Evolutionary conservation across 2,113 vertebrate genomes (phyloP), one percentile per base, ranked within the genome.

Genomic region (Petaurus breviceps): DNA sequence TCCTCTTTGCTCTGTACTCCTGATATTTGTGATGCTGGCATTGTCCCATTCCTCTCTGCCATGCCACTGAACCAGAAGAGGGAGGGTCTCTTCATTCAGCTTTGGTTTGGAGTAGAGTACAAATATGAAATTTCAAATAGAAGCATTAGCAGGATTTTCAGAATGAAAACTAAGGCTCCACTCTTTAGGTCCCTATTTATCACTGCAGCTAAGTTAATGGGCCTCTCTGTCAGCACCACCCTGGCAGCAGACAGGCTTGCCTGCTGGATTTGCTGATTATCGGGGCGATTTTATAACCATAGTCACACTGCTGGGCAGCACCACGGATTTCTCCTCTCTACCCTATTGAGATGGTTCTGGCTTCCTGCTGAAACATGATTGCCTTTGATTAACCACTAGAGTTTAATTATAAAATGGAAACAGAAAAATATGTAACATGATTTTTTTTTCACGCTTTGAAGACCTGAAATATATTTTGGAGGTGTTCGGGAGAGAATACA

Each of bases 351-450:
- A 0, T 2, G 46, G 25, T 94, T 92, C 26, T 94, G 84, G 1
- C 89, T 97, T 98, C 93, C 95, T 95, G 91, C 92, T 96, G 97
- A 94, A 95, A 46, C 19, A 54, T 89, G 93, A 96, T 97, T 98
- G 97, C 55, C 95, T 96, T 97, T 98, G 94, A 97, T 98, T 97
- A 97, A 97, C 43, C 11, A 28, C 93, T 97, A 89, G 7, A 93
- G 28, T 94, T 97, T 97, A 97, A 97, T 97, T 97, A 93, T 91
- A 91, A 95, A 94, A 92, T 96, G 91, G 93, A 97, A 98, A 96
- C 91, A 96, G 77, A 96, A 97, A 95, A 3, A 53, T 23, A 94
- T 96, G 28, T 89, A 46, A 49, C 2, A 46, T 14, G 90, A 96
- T 95, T 5, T 12, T 50, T 5, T 8, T 50, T 95, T 89, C 77